Conservation (phyloP, 1,140 invertebrate genomes). For the Sitodiplosis mosellana region DNA sequence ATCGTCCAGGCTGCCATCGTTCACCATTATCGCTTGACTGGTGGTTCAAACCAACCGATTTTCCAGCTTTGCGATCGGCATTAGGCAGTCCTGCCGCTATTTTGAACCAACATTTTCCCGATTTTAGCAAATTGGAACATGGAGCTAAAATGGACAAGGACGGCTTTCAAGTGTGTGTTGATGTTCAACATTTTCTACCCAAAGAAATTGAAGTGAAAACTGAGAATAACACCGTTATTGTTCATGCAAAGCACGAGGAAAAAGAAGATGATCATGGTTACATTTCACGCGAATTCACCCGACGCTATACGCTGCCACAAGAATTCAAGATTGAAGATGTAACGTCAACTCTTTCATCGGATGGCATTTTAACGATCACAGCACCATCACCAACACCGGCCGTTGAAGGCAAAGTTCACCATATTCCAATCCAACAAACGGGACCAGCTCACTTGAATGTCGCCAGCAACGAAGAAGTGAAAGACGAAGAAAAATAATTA, state of each 20-base stretch:
- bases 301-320: slow-evolving; percentile 47
- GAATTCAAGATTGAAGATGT: slow-evolving; percentile 42
- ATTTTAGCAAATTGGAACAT: too few relatives aligned
- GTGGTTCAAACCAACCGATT: too few relatives aligned
- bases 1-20: too few relatives aligned
- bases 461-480: neutral
- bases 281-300: slow-evolving; percentile 43
- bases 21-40: too few relatives aligned
- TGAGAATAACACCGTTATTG: slow-evolving; percentile 42
- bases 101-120: too few relatives aligned
- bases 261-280: slow-evolving; percentile 41
- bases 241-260: slow-evolving; percentile 53
- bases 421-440: slow-evolving; percentile 19
- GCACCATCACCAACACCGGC: slow-evolving; percentile 38
- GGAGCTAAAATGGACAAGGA: slow-evolving; percentile 12
- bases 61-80: too few relatives aligned
- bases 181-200: slow-evolving; percentile 50
- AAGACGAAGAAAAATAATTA: too few relatives aligned
- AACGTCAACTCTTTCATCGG: slow-evolving; percentile 46
- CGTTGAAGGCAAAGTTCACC: slow-evolving; percentile 19
- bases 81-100: too few relatives aligned
- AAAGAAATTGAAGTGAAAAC: slow-evolving; percentile 62
- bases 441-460: slow-evolving; percentile 7
- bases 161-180: slow-evolving; percentile 39
- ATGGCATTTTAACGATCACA: slow-evolving; percentile 48